phyloP scores from a whole-genome alignment of 1,140 invertebrate genomes.

The Tetramorium alpestre region DNA sequence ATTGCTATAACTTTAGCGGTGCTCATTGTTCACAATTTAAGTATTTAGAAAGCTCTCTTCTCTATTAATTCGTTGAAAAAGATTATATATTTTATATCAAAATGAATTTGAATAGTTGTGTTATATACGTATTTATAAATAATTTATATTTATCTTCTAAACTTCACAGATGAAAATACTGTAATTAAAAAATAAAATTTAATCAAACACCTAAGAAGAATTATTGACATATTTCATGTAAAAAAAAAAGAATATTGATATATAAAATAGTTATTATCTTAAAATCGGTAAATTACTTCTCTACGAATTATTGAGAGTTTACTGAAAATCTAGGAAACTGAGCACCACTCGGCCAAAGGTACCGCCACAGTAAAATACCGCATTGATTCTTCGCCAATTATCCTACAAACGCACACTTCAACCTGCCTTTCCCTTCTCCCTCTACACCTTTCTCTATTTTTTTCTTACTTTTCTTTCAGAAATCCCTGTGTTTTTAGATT shows the following conservation, averaged over 20 bases:
- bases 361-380: constrained; percentile 76
- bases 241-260: background rate
- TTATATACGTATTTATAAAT: background rate
- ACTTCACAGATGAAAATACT: background rate
- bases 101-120: background rate
- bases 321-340: constrained; percentile 37
- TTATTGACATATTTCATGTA: background rate
- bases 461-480: constrained; percentile 49
- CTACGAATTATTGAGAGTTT: background rate
- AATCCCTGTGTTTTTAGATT: constrained; percentile 73
- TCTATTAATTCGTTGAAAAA: background rate
- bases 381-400: constrained; percentile 80
- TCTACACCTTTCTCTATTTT: constrained; percentile 41
- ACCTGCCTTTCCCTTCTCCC: constrained; percentile 56
- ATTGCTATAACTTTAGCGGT: constrained; percentile 70
- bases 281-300: background rate
- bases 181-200: no score
- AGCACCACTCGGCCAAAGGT: constrained; percentile 79
- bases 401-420: constrained; percentile 71
- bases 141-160: background rate
- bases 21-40: constrained; percentile 37
- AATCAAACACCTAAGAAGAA: background rate
- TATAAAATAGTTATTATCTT: background rate
- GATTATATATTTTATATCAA: background rate
- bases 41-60: background rate